A percentile compares a stretch with the other conserved stretches of the same genome.
These are phyloP conservation scores for Ambastaia sidthimunki DNA, from an alignment of 2,797 vertebrate genomes.

Conservation along the genomic window DNA sequence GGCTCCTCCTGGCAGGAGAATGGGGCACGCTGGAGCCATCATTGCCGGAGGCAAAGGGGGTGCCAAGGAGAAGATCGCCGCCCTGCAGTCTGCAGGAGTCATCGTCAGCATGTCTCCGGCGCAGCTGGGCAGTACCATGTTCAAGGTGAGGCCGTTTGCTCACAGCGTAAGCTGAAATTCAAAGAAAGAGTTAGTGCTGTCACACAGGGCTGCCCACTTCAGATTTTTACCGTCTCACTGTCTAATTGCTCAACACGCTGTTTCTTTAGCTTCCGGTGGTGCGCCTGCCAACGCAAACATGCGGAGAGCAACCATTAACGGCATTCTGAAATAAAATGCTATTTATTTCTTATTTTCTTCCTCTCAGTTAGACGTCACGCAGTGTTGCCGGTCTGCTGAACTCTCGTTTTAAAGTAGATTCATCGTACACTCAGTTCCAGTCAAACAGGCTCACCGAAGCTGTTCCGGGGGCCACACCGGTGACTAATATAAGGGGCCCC, in stretches of 20 bases:
- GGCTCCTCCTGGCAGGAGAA: conserved; percentile 92
- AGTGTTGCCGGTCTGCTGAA: not conserved
- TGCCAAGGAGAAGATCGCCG: conserved; percentile 97
- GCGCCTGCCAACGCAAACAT: conserved; percentile 15
- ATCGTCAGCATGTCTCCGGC: conserved; percentile 97
- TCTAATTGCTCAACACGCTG: conserved; percentile 9
- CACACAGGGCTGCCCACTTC: conserved; percentile 13
- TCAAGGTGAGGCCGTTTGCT: conserved; percentile 84
- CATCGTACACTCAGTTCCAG: not conserved
- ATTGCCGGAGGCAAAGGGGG: conserved; percentile 98
- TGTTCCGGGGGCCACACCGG: not conserved
- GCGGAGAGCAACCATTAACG: conserved; percentile 30
- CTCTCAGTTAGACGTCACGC: not conserved
- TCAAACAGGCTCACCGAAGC: not conserved
- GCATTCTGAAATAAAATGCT: not conserved
- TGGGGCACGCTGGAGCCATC: conserved; percentile 98
- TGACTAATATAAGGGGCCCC: conserved; percentile 21
- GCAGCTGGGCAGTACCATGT: conserved; percentile 94
- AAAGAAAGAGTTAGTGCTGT: conserved; percentile 3
- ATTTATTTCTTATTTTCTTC: not conserved
- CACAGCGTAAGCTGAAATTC: conserved; percentile 16
- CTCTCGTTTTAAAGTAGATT: conserved; percentile 18
- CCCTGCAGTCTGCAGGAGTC: conserved; percentile 93
- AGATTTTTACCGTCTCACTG: not conserved
- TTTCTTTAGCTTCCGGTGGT: not conserved